Evolutionary conservation across 2,888 invertebrate genomes (phyloP).

Genomic region (Athetis lepigone): DNA sequence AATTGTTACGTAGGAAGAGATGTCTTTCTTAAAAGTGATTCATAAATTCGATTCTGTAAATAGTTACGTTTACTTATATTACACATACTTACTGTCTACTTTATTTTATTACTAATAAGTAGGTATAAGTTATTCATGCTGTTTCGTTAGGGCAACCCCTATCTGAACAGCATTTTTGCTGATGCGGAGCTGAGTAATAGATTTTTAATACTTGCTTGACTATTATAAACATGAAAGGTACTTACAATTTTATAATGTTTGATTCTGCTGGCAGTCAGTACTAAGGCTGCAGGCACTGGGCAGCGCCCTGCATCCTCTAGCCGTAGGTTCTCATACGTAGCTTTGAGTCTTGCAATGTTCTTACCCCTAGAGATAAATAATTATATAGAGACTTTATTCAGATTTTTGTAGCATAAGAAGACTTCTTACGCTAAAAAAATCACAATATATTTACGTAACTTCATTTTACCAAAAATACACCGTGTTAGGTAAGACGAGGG

Average conservation of each 20-base stretch:
- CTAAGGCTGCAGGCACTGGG: conserved; percentile 16
- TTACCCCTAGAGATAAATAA: conserved; percentile 11
- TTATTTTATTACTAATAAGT: background rate
- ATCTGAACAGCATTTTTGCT: too few species aligned
- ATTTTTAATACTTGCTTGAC: background rate
- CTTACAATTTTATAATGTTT: conserved; percentile 7
- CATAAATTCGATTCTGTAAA: too few species aligned
- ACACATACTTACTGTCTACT: too few species aligned
- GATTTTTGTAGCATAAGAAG: too few species aligned
- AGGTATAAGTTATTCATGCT: too few species aligned
- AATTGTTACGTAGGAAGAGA: background rate
- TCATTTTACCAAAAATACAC: background rate
- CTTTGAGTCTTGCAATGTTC: conserved; percentile 26
- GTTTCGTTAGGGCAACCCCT: too few species aligned
- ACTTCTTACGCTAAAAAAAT: background rate
- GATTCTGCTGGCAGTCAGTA: background rate
- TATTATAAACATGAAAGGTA: background rate
- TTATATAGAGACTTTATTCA: too few species aligned
- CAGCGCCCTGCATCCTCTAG: conserved; percentile 5
- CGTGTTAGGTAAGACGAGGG: background rate
- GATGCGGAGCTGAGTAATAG: too few species aligned
- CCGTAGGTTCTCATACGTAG: conserved; percentile 7
- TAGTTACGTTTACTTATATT: too few species aligned
- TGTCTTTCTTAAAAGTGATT: too few species aligned
- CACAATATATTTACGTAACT: background rate